These are phyloP conservation scores for Laterallus jamaicensis DNA, from an alignment of 2,113 vertebrate species.

Conservation along the genomic window DNA sequence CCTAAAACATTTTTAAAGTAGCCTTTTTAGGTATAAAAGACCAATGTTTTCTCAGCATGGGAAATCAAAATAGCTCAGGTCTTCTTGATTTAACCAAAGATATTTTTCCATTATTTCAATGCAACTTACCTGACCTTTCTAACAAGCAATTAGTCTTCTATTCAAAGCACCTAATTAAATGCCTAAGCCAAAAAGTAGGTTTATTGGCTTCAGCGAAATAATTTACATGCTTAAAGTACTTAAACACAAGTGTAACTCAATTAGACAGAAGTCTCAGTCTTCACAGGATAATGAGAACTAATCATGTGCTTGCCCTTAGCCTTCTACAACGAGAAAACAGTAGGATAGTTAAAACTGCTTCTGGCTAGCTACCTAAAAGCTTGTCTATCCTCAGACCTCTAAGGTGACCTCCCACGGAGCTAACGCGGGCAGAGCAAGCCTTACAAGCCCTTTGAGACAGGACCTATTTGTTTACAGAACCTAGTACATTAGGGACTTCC, in stretches of 20 bases:
- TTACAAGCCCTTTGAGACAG: background rate
- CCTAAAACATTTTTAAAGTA: background rate
- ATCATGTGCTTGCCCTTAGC: background rate
- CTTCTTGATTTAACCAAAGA: background rate
- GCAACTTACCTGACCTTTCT: background rate
- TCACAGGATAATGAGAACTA: background rate
- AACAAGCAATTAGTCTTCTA: background rate
- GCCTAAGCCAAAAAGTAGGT: constrained; percentile 14
- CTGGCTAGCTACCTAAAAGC: background rate
- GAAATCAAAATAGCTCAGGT: background rate
- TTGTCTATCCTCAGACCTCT: background rate
- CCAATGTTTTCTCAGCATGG: background rate
- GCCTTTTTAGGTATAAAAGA: background rate
- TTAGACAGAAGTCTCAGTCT: background rate
- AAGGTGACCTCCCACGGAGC: background rate
- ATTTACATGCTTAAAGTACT: constrained; percentile 16
- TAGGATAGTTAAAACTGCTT: background rate
- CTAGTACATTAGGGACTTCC: background rate
- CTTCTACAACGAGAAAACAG: background rate
- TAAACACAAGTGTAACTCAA: constrained; percentile 11
- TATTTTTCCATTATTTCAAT: background rate
- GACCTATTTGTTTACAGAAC: background rate
- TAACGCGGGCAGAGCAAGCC: background rate
- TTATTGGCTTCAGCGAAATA: constrained; percentile 30
- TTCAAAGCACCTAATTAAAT: background rate